phyloP scores from a whole-genome alignment of 2,888 invertebrate species.

The Phragmatobia fuliginosa region DNA sequence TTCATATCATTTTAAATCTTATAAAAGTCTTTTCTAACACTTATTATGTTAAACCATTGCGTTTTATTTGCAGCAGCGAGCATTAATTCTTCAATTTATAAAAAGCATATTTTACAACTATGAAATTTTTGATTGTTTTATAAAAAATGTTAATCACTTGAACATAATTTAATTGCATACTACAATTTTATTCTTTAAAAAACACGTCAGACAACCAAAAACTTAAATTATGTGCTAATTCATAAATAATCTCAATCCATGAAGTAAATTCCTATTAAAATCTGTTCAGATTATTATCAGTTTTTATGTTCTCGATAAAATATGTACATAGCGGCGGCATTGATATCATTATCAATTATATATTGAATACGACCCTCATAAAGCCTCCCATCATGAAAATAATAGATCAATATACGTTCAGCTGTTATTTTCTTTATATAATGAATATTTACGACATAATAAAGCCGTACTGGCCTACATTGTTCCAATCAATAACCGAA shows the following conservation, averaged over 20 bases:
- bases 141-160: neutral
- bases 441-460: conserved; percentile 72
- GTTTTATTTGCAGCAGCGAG: neutral
- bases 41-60: neutral
- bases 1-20: too few species aligned
- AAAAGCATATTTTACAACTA: too few species aligned
- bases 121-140: neutral
- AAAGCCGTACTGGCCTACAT: conserved; percentile 76
- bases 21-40: neutral
- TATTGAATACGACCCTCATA: conserved; percentile 29
- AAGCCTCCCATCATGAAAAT: conserved; percentile 37
- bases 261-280: neutral
- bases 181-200: too few species aligned
- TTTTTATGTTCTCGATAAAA: neutral
- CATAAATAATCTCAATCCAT: neutral
- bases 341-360: neutral
- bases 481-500: conserved; percentile 67
- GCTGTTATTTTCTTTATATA: conserved; percentile 58
- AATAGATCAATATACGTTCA: conserved; percentile 47
- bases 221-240: neutral
- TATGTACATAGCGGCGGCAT: neutral
- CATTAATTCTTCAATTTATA: too few species aligned
- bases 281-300: neutral
- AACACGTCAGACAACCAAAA: too few species aligned
- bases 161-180: too few species aligned